These are phyloP conservation scores for Saccostrea echinata DNA, from an alignment of 1,140 invertebrate species.

Conservation along the genomic window DNA sequence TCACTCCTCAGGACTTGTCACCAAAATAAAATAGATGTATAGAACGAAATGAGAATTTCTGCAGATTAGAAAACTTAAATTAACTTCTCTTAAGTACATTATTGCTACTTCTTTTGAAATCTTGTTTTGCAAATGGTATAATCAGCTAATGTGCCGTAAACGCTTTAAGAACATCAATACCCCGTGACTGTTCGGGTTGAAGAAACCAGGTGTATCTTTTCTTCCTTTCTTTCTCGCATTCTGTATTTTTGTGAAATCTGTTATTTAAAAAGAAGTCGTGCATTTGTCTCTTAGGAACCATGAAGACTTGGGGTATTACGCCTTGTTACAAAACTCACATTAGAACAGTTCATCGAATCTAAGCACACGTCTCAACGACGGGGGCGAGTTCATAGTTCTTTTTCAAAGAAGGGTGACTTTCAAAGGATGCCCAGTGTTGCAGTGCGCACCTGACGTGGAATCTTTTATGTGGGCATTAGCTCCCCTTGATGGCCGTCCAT, in stretches of 20 bases:
- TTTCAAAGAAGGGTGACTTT: background rate
- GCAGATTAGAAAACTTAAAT: slow-evolving; percentile 8
- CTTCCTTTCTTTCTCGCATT: background rate
- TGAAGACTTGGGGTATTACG: background rate
- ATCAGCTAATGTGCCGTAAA: background rate
- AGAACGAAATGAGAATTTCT: background rate
- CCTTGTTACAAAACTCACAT: background rate
- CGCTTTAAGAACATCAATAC: background rate
- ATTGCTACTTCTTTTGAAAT: background rate
- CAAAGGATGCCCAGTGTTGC: background rate
- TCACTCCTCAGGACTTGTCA: background rate
- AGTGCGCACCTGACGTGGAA: background rate
- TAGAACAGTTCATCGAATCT: slow-evolving; percentile 10
- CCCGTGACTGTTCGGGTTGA: background rate
- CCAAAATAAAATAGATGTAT: background rate
- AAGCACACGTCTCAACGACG: background rate
- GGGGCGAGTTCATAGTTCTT: background rate
- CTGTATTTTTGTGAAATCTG: background rate
- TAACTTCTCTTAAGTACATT: background rate
- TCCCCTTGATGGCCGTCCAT: background rate
- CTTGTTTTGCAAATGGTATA: background rate
- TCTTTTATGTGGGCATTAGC: background rate
- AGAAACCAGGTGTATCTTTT: background rate
- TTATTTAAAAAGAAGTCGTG: background rate
- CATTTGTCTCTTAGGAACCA: background rate